Percentiles rank a stretch among this genome's conserved stretches.
Evolutionary conservation across 2,797 vertebrate species (phyloP).

Genomic region (Pterois miles): DNA sequence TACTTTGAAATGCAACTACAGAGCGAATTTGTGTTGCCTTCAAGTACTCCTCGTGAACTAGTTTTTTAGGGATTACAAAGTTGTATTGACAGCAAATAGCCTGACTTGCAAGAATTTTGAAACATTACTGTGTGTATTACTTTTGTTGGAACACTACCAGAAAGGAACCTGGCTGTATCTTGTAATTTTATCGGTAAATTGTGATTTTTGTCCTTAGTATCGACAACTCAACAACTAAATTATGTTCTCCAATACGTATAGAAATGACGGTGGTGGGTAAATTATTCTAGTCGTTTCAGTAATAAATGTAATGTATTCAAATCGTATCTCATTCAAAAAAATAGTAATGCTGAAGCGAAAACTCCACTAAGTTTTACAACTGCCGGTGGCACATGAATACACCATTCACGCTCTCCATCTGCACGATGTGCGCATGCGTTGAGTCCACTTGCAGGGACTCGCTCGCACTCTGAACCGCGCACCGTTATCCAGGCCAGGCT

Average conservation of each 20-base stretch:
- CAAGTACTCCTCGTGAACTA: accelerated
- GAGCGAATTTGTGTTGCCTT: neutral
- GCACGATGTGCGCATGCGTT: conserved; percentile 44
- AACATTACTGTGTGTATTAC: neutral
- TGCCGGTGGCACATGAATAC: conserved; percentile 12
- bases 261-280: neutral
- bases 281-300: neutral
- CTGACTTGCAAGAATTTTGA: neutral
- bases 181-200: neutral
- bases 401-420: neutral
- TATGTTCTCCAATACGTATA: neutral
- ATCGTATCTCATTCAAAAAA: neutral
- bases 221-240: neutral
- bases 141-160: neutral
- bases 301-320: neutral
- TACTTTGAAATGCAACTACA: conserved; percentile 53
- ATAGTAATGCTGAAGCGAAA: neutral
- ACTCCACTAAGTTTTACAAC: neutral
- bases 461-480: neutral
- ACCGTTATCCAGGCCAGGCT: conserved; percentile 52
- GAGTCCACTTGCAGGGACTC: neutral
- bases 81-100: neutral
- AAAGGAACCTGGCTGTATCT: neutral
- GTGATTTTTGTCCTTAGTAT: neutral
- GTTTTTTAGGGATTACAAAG: accelerated